Conservation (phyloP, 2,113 vertebrate genomes). For the Pristiophorus japonicus region DNA sequence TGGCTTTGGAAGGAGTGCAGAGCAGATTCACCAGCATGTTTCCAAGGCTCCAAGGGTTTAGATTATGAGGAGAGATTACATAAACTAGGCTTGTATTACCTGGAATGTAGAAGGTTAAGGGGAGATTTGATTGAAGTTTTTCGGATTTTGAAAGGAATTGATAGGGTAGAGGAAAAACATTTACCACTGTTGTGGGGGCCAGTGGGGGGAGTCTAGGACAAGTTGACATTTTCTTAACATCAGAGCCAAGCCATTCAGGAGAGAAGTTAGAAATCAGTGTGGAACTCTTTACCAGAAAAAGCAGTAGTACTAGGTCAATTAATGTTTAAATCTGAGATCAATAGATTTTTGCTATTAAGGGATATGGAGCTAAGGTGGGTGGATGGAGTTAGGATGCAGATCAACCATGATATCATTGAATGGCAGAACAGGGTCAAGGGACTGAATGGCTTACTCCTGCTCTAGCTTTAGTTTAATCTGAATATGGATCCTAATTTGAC, state of each 20-base stretch:
- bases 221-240: not conserved
- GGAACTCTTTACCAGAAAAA: not conserved
- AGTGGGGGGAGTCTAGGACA: not conserved
- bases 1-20: not conserved
- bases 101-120: not conserved
- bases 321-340: not conserved
- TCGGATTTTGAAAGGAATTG: not conserved
- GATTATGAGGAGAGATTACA: not conserved
- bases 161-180: not conserved
- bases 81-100: not conserved
- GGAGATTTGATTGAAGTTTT: not conserved
- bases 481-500: not conserved
- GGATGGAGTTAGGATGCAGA: not conserved
- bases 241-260: not conserved
- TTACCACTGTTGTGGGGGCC: too few relatives aligned
- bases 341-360: not conserved
- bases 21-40: not conserved
- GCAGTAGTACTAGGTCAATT: not conserved
- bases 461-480: not conserved
- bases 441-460: not conserved
- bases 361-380: not conserved
- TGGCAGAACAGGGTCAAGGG: not conserved
- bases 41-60: not conserved
- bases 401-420: not conserved
- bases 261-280: not conserved